Percentiles rank a stretch among this genome's conserved stretches.
Conservation (phyloP, 1,140 invertebrate species). For the Drosophila bipectinata region DNA sequence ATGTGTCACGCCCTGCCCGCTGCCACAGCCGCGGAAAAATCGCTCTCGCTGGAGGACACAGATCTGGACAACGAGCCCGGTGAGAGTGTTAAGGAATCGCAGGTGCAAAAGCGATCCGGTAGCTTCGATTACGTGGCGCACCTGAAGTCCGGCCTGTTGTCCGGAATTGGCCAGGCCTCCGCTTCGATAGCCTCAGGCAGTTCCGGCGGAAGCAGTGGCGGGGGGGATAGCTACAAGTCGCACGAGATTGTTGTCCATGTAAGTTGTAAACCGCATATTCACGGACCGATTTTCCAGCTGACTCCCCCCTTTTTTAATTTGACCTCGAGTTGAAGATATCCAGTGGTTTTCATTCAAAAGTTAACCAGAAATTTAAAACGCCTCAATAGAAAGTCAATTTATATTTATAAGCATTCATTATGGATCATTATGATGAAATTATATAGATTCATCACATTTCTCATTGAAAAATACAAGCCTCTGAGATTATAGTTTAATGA, state of each 20-base stretch:
- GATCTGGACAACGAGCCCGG: constrained; percentile 76
- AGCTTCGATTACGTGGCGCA: constrained; percentile 84
- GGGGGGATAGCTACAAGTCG: constrained; percentile 84
- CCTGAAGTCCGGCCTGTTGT: constrained; percentile 85
- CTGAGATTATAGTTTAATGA: neutral
- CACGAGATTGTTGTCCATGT: constrained; percentile 83
- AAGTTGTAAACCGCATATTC: constrained; percentile 36
- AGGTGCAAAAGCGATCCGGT: constrained; percentile 83
- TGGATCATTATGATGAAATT: neutral
- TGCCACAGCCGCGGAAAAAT: constrained; percentile 68
- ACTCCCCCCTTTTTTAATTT: neutral
- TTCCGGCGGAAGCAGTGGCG: constrained; percentile 85
- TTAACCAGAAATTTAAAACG: too few species aligned
- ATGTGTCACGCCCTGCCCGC: constrained; percentile 63
- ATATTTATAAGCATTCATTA: neutral
- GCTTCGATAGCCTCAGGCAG: constrained; percentile 85
- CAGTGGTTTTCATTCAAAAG: neutral
- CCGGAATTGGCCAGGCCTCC: constrained; percentile 85
- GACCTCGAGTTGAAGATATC: neutral
- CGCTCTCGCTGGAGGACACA: constrained; percentile 73
- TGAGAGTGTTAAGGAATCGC: constrained; percentile 73
- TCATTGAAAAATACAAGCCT: too few species aligned
- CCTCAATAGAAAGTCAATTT: neutral
- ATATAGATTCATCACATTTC: neutral
- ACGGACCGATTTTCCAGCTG: constrained; percentile 1